Evolutionary conservation across 2,888 invertebrate genomes (phyloP).

Genomic region (Seira sanloemensis): DNA sequence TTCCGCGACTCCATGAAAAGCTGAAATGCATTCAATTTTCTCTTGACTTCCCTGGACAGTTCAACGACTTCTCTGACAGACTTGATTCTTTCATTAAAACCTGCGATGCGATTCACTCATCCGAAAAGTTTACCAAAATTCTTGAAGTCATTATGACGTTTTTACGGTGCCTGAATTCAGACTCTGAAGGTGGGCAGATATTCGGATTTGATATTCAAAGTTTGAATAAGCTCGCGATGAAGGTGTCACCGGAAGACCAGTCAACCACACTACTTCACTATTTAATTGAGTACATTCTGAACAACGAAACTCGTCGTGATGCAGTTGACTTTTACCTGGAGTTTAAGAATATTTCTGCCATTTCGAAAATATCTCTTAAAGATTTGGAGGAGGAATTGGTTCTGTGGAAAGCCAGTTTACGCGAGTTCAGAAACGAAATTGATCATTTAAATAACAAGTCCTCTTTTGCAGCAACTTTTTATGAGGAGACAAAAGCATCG

Average conservation of each 20-base stretch:
- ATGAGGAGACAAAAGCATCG: too few species aligned
- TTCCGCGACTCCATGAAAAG: constrained; percentile 29
- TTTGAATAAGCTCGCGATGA: constrained; percentile 21
- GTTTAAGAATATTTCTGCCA: constrained; percentile 34
- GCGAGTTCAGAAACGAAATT: constrained; percentile 4
- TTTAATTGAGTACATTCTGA: constrained; percentile 43
- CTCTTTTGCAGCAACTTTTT: too few species aligned
- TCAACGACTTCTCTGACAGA: neutral
- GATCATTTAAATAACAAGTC: too few species aligned
- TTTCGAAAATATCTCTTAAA: constrained; percentile 35
- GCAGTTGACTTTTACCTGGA: constrained; percentile 40
- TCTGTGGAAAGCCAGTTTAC: neutral
- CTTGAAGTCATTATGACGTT: constrained; percentile 36
- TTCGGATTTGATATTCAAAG: constrained; percentile 57
- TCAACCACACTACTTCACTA: constrained; percentile 37
- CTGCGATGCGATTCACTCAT: constrained; percentile 10
- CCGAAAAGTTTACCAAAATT: constrained; percentile 37
- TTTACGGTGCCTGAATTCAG: constrained; percentile 20
- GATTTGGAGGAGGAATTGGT: constrained; percentile 9
- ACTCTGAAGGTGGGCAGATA: constrained; percentile 29
- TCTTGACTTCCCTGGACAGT: too few species aligned
- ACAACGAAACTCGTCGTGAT: neutral
- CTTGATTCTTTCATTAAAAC: constrained; percentile 19
- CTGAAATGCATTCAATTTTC: constrained; percentile 29
- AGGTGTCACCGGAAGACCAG: constrained; percentile 34